Evolutionary conservation across 2,888 invertebrate genomes (phyloP).

Genomic region (Cantharis rustica): DNA sequence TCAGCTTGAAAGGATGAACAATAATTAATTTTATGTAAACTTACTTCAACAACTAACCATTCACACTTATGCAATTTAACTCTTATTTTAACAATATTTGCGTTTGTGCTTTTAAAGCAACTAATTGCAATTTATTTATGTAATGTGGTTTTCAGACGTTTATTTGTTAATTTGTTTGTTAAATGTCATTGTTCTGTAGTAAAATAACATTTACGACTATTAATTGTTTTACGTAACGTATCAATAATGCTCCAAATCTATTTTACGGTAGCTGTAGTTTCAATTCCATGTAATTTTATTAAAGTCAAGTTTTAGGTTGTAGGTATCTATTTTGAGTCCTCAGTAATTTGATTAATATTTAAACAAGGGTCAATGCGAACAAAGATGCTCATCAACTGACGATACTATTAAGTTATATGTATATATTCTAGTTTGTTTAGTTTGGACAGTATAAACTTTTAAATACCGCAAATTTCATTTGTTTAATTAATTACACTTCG

Average conservation of each 20-base stretch:
- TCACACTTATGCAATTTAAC: constrained; percentile 9
- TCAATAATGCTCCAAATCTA: background rate
- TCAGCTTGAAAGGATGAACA: constrained; percentile 15
- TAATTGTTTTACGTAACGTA: background rate
- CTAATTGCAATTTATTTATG: background rate
- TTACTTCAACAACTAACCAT: constrained; percentile 1
- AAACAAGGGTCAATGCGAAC: constrained; percentile 1
- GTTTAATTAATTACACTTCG: background rate
- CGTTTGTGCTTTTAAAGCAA: background rate
- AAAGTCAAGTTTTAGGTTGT: background rate
- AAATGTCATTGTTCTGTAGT: background rate
- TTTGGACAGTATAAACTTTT: background rate
- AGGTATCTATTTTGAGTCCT: background rate
- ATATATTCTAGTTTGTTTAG: background rate
- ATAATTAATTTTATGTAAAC: constrained; percentile 27
- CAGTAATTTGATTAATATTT: constrained; percentile 1
- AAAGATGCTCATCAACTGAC: background rate
- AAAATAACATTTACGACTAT: background rate
- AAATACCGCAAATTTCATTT: background rate
- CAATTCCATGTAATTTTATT: background rate
- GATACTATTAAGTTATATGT: background rate
- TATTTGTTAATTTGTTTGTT: background rate
- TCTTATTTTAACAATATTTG: background rate
- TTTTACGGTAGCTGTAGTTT: background rate
- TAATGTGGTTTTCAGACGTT: background rate